Evolutionary conservation across 2,797 vertebrate species (phyloP).

Genomic region (Taenioides sp.): DNA sequence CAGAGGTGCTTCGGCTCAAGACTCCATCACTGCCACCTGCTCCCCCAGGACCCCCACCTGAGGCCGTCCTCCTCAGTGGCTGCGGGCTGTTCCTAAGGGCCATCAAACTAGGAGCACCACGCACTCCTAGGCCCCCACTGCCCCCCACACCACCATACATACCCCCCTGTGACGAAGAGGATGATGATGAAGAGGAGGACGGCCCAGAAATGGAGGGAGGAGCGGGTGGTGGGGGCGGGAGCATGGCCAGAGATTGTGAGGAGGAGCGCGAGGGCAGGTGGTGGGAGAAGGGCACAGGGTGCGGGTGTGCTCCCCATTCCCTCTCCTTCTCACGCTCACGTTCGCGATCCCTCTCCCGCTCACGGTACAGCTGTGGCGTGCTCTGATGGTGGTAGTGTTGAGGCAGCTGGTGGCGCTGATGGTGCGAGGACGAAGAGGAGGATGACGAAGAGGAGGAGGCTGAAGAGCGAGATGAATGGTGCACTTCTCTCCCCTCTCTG

Average conservation of each 20-base stretch:
- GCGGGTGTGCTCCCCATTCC: constrained; percentile 76
- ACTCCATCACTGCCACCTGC: constrained; percentile 76
- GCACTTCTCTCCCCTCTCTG: constrained; percentile 61
- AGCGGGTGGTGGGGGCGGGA: constrained; percentile 76
- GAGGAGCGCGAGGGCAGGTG: constrained; percentile 82
- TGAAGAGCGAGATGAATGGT: constrained; percentile 77
- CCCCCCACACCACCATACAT: constrained; percentile 65
- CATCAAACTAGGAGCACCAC: constrained; percentile 79
- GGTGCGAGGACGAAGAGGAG: constrained; percentile 75
- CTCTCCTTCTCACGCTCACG: constrained; percentile 78
- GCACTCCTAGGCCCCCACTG: constrained; percentile 68
- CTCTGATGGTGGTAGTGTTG: constrained; percentile 82
- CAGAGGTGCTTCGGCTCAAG: constrained; percentile 89
- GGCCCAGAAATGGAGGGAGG: constrained; percentile 80
- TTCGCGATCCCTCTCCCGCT: constrained; percentile 76
- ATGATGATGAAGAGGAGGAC: constrained; percentile 73
- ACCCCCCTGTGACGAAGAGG: constrained; percentile 75
- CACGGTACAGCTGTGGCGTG: constrained; percentile 81
- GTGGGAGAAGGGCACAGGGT: constrained; percentile 80
- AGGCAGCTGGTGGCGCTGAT: constrained; percentile 74
- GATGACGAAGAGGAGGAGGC: constrained; percentile 78
- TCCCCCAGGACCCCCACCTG: constrained; percentile 82
- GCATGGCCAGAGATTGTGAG: constrained; percentile 81
- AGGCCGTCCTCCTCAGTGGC: constrained; percentile 87
- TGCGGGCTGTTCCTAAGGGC: constrained; percentile 91